phyloP scores from a whole-genome alignment of 2,888 invertebrate species.

The Monochamus alternatus region DNA sequence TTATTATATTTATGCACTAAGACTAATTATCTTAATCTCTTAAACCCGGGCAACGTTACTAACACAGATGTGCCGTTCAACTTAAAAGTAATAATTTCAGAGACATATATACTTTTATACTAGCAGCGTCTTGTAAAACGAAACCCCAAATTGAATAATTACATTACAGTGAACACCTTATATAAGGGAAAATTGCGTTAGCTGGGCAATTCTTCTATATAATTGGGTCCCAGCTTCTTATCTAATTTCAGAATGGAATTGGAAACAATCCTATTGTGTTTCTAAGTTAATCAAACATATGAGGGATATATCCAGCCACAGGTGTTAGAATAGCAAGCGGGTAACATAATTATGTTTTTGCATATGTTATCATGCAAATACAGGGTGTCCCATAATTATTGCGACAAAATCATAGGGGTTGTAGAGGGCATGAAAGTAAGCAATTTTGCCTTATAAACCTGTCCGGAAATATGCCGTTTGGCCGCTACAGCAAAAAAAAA shows the following conservation, averaged over 20 bases:
- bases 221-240: slow-evolving; percentile 15
- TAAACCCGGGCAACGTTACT: neutral
- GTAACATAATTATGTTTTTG: too few relatives aligned
- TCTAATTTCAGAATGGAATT: slow-evolving; percentile 14
- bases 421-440: too few relatives aligned
- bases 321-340: too few relatives aligned
- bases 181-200: slow-evolving; percentile 23
- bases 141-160: slow-evolving; percentile 27
- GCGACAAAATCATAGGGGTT: too few relatives aligned
- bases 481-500: too few relatives aligned
- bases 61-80: neutral
- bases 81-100: neutral
- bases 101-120: slow-evolving; percentile 14
- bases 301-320: neutral
- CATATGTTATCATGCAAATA: too few relatives aligned
- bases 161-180: slow-evolving; percentile 22
- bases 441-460: too few relatives aligned
- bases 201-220: slow-evolving; percentile 21
- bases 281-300: neutral
- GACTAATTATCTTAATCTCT: neutral
- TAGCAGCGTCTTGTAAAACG: slow-evolving; percentile 4
- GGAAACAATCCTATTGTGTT: neutral
- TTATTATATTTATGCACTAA: too few relatives aligned
- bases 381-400: too few relatives aligned
- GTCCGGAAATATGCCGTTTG: too few relatives aligned